Conservation (phyloP, 2,888 invertebrate genomes). For the Anthrax anthrax region DNA sequence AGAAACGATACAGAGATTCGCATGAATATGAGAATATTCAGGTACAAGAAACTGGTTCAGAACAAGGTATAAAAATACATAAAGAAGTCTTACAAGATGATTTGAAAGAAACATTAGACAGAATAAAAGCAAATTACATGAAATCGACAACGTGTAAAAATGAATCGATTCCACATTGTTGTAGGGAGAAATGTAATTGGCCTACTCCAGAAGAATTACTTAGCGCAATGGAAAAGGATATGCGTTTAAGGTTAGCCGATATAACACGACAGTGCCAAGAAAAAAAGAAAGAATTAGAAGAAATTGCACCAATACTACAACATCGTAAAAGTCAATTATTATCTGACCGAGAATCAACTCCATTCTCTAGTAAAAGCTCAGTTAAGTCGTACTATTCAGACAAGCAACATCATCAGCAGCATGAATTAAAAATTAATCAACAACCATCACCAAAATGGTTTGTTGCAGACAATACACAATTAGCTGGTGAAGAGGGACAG, state of each 20-base stretch:
- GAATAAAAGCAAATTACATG: conserved; percentile 17
- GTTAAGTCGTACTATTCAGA: background rate
- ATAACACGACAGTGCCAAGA: conserved; percentile 69
- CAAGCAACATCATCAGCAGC: background rate
- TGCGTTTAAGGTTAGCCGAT: conserved; percentile 67
- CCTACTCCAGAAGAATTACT: conserved; percentile 45
- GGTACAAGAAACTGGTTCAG: conserved; percentile 26
- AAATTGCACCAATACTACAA: conserved; percentile 31
- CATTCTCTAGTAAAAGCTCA: conserved; percentile 10
- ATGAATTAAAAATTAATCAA: background rate
- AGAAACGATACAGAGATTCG: conserved; percentile 19
- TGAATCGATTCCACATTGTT: conserved; percentile 8
- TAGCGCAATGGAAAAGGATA: conserved; percentile 63
- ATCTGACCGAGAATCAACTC: conserved; percentile 10
- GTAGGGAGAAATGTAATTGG: conserved; percentile 23
- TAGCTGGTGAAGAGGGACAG: conserved; percentile 10
- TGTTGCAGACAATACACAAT: conserved; percentile 1
- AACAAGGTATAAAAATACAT: background rate
- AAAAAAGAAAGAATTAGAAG: conserved; percentile 68
- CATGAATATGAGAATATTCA: conserved; percentile 27
- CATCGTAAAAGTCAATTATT: conserved; percentile 4
- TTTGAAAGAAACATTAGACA: conserved; percentile 12
- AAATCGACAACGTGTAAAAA: conserved; percentile 20
- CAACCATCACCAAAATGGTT: background rate
- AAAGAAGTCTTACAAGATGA: conserved; percentile 23